Evolutionary conservation across 2,888 invertebrate genomes (phyloP).

Genomic region (Piscicola geometra): DNA sequence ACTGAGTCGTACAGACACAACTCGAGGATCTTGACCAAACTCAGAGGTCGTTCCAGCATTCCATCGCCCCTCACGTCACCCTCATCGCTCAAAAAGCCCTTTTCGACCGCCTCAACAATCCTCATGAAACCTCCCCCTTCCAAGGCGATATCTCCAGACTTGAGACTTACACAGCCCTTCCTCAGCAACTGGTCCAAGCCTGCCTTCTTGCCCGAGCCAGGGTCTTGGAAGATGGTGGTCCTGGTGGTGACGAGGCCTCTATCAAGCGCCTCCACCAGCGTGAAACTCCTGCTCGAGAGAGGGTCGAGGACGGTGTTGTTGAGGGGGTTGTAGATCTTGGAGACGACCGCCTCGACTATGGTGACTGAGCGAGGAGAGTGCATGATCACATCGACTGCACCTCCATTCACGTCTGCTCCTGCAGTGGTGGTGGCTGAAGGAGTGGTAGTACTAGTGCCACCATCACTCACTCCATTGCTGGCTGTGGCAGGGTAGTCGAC

Average conservation of each 20-base stretch:
- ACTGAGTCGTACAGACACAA: slow-evolving; percentile 77
- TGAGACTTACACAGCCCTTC: slow-evolving; percentile 72
- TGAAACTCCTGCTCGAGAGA: slow-evolving; percentile 35
- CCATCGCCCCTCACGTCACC: slow-evolving; percentile 10
- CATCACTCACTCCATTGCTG: too few relatives aligned
- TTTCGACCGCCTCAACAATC: slow-evolving; percentile 40
- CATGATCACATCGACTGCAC: slow-evolving; percentile 17
- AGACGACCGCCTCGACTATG: slow-evolving; percentile 64
- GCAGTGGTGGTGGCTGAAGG: too few relatives aligned
- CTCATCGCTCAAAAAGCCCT: slow-evolving; percentile 37
- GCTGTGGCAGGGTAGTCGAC: background rate
- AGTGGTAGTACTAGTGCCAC: background rate
- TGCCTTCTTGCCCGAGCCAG: slow-evolving; percentile 54
- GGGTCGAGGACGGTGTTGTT: slow-evolving; percentile 59
- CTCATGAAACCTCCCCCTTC: slow-evolving; percentile 59
- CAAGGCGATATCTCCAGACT: slow-evolving; percentile 61
- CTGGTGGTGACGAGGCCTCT: slow-evolving; percentile 41
- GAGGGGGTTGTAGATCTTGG: slow-evolving; percentile 64
- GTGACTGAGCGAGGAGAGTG: slow-evolving; percentile 28
- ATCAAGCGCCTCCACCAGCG: slow-evolving; percentile 63
- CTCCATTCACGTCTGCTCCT: background rate
- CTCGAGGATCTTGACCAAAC: slow-evolving; percentile 60
- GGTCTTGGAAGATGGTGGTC: slow-evolving; percentile 40
- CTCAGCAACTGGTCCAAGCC: slow-evolving; percentile 76
- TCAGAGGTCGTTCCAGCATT: slow-evolving; percentile 38